These are phyloP conservation scores for Holcopasites calliopsidis DNA, from an alignment of 1,140 invertebrate genomes.

Conservation along the genomic window DNA sequence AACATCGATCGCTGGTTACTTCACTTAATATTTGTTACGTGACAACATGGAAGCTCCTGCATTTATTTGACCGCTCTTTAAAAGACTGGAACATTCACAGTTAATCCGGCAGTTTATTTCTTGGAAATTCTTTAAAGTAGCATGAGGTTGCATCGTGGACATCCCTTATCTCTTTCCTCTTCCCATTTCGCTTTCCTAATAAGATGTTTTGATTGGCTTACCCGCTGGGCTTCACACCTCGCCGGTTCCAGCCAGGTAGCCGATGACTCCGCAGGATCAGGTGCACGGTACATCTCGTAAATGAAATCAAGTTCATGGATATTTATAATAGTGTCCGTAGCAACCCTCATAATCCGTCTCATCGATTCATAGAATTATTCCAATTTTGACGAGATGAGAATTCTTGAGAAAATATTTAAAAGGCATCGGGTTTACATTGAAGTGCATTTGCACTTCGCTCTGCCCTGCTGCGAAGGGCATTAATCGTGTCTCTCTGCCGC, in stretches of 20 bases:
- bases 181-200: slow-evolving; percentile 52
- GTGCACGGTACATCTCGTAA: slow-evolving; percentile 41
- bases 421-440: not conserved
- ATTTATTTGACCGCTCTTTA: no score
- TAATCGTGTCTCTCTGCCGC: not conserved
- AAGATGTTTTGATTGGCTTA: slow-evolving; percentile 70
- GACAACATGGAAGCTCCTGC: not conserved
- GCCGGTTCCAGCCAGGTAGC: slow-evolving; percentile 69
- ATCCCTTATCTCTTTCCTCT: slow-evolving; percentile 20
- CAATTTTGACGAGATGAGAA: no score
- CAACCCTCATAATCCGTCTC: not conserved
- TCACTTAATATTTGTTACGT: not conserved
- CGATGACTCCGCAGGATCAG: slow-evolving; percentile 68
- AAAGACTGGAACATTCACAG: no score
- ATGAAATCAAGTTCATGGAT: slow-evolving; percentile 56
- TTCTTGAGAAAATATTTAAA: not conserved
- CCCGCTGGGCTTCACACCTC: slow-evolving; percentile 67
- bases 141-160: slow-evolving; percentile 16
- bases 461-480: not conserved
- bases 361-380: not conserved
- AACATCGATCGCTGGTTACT: not conserved
- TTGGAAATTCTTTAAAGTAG: slow-evolving; percentile 23
- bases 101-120: not conserved
- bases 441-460: no score
- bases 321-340: slow-evolving; percentile 36